Evolutionary conservation across 2,113 vertebrate genomes (phyloP).

Genomic region (Motacilla tschutschensis): DNA sequence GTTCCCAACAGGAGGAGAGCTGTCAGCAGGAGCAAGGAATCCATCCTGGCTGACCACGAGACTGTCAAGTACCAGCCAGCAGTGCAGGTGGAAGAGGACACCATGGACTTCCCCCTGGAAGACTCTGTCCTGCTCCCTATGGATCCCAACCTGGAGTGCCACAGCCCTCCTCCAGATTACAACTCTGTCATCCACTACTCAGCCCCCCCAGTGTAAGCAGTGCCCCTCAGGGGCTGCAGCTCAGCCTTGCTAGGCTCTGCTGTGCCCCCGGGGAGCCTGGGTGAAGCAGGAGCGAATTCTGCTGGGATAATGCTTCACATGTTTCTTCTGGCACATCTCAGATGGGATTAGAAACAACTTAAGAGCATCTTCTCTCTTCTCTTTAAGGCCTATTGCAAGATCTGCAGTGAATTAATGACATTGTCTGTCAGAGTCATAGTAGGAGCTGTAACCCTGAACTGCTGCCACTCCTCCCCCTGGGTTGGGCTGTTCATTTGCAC

Average conservation of each 20-base stretch:
- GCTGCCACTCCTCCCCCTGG: background rate
- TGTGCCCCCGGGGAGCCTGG: background rate
- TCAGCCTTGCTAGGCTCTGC: background rate
- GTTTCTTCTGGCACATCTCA: background rate
- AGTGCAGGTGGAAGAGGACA: slow-evolving; percentile 60
- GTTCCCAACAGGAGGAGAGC: slow-evolving; percentile 76
- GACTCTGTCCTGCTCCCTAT: slow-evolving; percentile 76
- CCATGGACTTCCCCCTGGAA: slow-evolving; percentile 81
- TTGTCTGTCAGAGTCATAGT: rapidly evolving
- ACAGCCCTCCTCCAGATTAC: slow-evolving; percentile 92
- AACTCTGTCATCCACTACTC: slow-evolving; percentile 90
- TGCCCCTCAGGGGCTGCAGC: background rate
- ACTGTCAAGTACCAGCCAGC: slow-evolving; percentile 69
- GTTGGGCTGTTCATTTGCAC: background rate
- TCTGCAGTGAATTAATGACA: background rate
- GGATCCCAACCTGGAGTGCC: slow-evolving; percentile 85
- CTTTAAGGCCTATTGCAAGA: background rate
- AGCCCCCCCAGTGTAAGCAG: slow-evolving; percentile 79
- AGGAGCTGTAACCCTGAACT: background rate
- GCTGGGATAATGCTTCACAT: background rate
- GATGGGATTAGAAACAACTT: background rate
- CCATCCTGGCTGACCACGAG: slow-evolving; percentile 77
- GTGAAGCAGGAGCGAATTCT: background rate
- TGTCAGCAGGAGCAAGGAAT: slow-evolving; percentile 87
- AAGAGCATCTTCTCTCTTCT: background rate